phyloP scores from a whole-genome alignment of 64 coral and sea anemone species.

The Porites lutea region DNA sequence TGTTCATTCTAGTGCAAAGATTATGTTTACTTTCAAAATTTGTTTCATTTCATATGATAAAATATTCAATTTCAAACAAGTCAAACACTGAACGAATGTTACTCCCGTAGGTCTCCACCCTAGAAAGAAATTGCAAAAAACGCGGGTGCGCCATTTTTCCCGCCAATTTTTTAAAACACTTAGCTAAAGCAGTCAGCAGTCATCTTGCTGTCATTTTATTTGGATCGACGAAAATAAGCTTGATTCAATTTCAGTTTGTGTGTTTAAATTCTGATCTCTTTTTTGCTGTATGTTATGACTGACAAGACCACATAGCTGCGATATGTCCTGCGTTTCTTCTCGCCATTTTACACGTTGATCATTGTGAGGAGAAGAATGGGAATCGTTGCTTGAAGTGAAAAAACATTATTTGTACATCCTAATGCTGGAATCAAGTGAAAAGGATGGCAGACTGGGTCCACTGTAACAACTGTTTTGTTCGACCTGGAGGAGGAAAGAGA shows the following conservation, averaged over 20 bases:
- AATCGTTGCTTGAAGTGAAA: not conserved
- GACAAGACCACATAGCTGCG: too few relatives aligned
- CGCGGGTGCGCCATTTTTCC: conserved; percentile 29
- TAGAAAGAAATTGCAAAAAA: not conserved
- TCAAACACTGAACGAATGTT: too few relatives aligned
- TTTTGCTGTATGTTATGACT: too few relatives aligned
- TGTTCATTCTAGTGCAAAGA: too few relatives aligned
- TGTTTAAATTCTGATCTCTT: too few relatives aligned
- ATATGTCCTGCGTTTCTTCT: too few relatives aligned
- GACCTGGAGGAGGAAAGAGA: conserved; percentile 75
- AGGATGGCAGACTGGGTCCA: conserved; percentile 94
- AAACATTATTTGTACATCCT: not conserved
- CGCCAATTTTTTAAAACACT: conserved; percentile 19
- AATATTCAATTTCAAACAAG: not conserved
- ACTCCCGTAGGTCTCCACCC: not conserved
- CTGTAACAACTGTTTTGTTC: conserved; percentile 86
- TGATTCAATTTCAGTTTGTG: too few relatives aligned
- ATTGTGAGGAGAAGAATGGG: not conserved
- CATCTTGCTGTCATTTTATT: not conserved
- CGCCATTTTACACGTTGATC: too few relatives aligned
- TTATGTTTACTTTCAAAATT: too few relatives aligned
- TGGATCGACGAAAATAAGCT: too few relatives aligned
- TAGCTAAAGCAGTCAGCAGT: not conserved
- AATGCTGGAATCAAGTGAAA: not conserved
- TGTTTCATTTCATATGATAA: not conserved